A percentile compares a stretch with the other conserved stretches of the same genome.
Conservation (phyloP, 2,888 invertebrate species). For the Odontocolon sp. region DNA sequence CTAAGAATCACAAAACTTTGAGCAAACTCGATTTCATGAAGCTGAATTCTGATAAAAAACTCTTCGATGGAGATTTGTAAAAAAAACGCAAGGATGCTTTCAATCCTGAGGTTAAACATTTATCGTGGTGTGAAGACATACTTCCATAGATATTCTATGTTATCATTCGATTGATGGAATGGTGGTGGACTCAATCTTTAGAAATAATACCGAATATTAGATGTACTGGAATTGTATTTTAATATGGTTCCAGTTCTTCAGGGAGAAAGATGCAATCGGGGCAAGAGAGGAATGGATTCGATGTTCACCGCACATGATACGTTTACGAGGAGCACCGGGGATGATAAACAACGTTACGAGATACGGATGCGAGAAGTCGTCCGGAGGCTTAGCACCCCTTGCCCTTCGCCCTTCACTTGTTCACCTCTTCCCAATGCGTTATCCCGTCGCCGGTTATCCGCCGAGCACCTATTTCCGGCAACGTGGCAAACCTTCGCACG, state of each 20-base stretch:
- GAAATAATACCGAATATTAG: too few species aligned
- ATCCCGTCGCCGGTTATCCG: slow-evolving; percentile 12
- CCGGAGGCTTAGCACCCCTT: slow-evolving; percentile 34
- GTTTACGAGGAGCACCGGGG: slow-evolving; percentile 57
- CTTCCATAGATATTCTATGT: too few species aligned
- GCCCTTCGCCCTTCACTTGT: slow-evolving; percentile 38
- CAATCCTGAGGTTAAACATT: too few species aligned
- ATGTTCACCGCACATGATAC: slow-evolving; percentile 49
- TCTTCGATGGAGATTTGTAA: background rate
- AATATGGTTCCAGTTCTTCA: too few species aligned
- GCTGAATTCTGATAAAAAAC: background rate
- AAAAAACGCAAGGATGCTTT: too few species aligned
- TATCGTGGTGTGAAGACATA: too few species aligned
- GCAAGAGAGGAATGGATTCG: too few species aligned
- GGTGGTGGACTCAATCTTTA: too few species aligned
- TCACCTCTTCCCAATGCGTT: slow-evolving; percentile 25
- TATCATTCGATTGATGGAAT: too few species aligned
- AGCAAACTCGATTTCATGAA: background rate
- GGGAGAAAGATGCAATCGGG: too few species aligned
- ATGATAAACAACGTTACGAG: slow-evolving; percentile 66
- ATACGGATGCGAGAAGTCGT: slow-evolving; percentile 53
- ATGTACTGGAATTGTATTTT: too few species aligned
- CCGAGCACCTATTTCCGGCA: slow-evolving; percentile 36
- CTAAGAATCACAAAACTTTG: background rate
- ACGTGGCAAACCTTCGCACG: slow-evolving; percentile 28